Percentiles rank a stretch among this genome's conserved stretches.
Evolutionary conservation across 2,797 vertebrate genomes (phyloP).

Genomic region (Acrossocheilus wenchowensis): DNA sequence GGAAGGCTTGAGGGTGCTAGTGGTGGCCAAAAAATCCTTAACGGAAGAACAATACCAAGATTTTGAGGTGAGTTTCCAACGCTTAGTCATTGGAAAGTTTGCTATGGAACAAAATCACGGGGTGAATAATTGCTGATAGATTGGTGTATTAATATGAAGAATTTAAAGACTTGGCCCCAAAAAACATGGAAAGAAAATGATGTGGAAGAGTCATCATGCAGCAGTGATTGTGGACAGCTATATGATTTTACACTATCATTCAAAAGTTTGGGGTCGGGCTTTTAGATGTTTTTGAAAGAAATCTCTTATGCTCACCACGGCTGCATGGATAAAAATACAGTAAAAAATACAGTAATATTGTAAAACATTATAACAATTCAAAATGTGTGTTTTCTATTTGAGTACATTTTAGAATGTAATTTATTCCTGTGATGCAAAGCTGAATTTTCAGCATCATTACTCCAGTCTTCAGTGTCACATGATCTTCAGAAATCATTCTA

Average conservation of each 20-base stretch:
- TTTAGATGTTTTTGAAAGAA: neutral
- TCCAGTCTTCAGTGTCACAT: constrained; percentile 13
- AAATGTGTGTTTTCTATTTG: neutral
- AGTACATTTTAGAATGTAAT: neutral
- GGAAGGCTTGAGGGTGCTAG: constrained; percentile 93
- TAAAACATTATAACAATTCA: neutral
- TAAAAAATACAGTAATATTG: neutral
- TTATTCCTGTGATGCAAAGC: neutral
- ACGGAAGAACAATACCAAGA: constrained; percentile 97
- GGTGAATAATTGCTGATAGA: neutral
- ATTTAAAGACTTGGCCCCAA: neutral
- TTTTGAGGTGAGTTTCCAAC: constrained; percentile 85
- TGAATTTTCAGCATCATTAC: neutral
- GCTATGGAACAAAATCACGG: neutral
- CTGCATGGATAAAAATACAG: neutral
- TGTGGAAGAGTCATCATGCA: neutral
- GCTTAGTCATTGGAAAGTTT: neutral
- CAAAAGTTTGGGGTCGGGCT: neutral
- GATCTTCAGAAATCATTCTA: neutral
- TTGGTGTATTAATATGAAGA: neutral
- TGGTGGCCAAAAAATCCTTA: constrained; percentile 97
- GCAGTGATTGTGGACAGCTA: neutral
- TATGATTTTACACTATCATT: neutral
- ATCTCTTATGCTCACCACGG: neutral
- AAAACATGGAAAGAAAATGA: neutral